These are phyloP conservation scores for Phyllotreta striolata DNA, from an alignment of 2,888 invertebrate species.

Conservation along the genomic window DNA sequence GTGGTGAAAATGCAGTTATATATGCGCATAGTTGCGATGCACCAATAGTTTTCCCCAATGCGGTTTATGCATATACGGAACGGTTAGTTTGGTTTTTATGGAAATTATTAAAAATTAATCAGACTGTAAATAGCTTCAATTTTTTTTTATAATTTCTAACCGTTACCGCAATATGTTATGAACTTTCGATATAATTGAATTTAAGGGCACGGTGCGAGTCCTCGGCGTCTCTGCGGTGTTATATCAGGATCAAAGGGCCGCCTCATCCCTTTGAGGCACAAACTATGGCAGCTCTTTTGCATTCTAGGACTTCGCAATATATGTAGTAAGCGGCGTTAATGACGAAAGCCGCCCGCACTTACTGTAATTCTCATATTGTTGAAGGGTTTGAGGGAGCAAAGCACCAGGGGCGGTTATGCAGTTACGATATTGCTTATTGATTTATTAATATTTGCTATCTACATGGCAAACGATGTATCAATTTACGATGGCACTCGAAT, in stretches of 20 bases:
- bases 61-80: conserved; percentile 12
- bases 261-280: conserved; percentile 36
- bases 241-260: conserved; percentile 46
- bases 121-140: no score
- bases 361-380: conserved; percentile 33
- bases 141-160: no score
- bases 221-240: conserved; percentile 38
- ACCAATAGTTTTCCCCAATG: conserved; percentile 25
- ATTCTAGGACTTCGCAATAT: conserved; percentile 41
- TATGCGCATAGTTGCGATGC: conserved; percentile 39
- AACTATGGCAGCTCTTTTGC: conserved; percentile 40
- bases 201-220: conserved; percentile 44
- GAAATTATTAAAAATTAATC: no score
- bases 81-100: no score
- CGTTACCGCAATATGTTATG: conserved; percentile 28
- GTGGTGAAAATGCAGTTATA: conserved; percentile 30
- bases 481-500: no score
- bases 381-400: conserved; percentile 9
- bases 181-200: conserved; percentile 47
- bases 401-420: neutral
- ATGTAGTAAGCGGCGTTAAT: conserved; percentile 39
- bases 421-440: conserved; percentile 15
- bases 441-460: conserved; percentile 11
- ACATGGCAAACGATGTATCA: no score
- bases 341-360: conserved; percentile 39